Evolutionary conservation across 2,797 vertebrate species (phyloP), one percentile per base, ranked within the genome.

Genomic region (Diglossa cyanea): DNA sequence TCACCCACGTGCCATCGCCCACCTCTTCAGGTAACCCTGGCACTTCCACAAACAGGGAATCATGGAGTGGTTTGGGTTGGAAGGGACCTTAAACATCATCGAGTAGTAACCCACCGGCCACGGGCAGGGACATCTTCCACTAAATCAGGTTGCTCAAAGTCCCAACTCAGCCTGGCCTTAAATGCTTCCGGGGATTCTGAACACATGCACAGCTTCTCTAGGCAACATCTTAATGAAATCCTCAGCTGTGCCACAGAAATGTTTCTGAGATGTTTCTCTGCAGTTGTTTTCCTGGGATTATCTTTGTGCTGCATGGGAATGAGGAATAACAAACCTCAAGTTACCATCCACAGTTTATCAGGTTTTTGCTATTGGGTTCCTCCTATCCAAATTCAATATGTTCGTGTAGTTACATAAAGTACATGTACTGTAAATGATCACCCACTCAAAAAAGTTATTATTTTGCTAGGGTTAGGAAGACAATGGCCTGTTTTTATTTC

Each of bases 1-100:
- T 99, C 95, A 99, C 99, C 6, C 99, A 99, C 18, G 98, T 99
- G 51, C 99, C 99, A 0, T 98, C 99, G 3, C 99, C 98, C 39
- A 98, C 99, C 26, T 71, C 98, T 33, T 96, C 99, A 98, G 99
- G 99, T 99, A 94, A 93, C 93, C 2, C 39, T 19, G n/a, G 12
- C 20, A 3, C 40, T 40, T 6, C 65, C 50, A 2, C 6, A 8
- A 33, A 17, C 19, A 18, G 4, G 3, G 30, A 25, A 6, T 19
- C 5, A 0, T 2, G 10, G 77, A 4, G 5, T 37, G 33, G 9
- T n/a, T 48, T 35, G 26, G 19, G 10, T 66, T 54, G 31, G 33
- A 14, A 40, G 58, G 33, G 15, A 24, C 26, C 6, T 53, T n/a
- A 6, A 17, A 15, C 18, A 5, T 47, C 33, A 24, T 40, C 33